Conservation (phyloP, 2,888 invertebrate genomes). For the Trichopria drosophilae region DNA sequence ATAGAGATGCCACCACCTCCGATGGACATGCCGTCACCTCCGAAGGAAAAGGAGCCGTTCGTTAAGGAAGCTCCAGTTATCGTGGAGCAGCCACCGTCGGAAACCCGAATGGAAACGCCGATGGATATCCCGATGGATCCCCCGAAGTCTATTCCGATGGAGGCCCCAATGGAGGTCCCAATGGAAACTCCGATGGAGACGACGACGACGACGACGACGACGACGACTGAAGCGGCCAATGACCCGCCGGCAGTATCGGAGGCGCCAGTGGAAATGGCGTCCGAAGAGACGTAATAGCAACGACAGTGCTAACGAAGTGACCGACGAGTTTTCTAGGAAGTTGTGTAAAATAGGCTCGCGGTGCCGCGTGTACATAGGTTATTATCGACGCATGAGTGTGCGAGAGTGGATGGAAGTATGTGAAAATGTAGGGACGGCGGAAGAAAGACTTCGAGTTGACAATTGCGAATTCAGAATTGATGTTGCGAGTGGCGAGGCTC, state of each 20-base stretch:
- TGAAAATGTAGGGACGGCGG: slow-evolving; percentile 30
- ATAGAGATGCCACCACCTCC: background rate
- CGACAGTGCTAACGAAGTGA: no score
- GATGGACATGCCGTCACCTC: background rate
- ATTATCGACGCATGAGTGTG: slow-evolving; percentile 22
- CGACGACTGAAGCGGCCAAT: no score
- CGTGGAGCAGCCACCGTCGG: background rate
- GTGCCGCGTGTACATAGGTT: slow-evolving; percentile 38
- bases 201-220: no score
- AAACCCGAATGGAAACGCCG: no score
- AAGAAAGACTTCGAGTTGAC: no score
- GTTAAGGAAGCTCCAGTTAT: background rate
- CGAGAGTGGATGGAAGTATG: no score
- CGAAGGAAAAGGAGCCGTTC: no score
- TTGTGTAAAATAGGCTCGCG: slow-evolving; percentile 37
- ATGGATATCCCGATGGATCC: no score
- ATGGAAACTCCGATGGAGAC: slow-evolving; percentile 12
- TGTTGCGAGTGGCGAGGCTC: slow-evolving; percentile 44
- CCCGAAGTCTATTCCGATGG: background rate
- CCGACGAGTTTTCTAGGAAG: slow-evolving; percentile 17
- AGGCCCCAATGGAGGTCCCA: background rate
- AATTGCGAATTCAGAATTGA: no score
- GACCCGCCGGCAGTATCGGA: no score
- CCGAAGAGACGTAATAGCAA: no score
- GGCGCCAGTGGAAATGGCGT: no score